Evolutionary conservation across 2,113 vertebrate species (phyloP), one percentile per base, ranked within the genome.

Genomic region (Elaphurus davidianus): DNA sequence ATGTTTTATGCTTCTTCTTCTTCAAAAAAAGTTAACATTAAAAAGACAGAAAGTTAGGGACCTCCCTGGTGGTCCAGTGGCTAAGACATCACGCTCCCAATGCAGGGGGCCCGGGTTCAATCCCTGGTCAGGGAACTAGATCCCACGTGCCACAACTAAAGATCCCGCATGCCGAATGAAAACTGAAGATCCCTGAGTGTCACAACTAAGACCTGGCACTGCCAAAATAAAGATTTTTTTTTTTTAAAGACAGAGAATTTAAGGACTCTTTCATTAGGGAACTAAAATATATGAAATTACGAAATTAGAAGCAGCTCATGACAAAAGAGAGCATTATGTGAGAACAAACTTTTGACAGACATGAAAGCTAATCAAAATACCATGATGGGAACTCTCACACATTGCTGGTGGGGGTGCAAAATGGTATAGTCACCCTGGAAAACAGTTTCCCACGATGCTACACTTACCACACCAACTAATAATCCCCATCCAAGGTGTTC

Each of bases 271-370:
- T 86, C 25, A 59, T 82, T 8, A 92, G n/a, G 82, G 27, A 23
- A 79, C 54, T 47, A 13, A 88, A 86, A 30, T 60, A 95, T 87
- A 71, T 45, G 87, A 15, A 54, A 36, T 40, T 97, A 33, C 6
- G n/a, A 40, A 89, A 71, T 87, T 45, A 78, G 91, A 71, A 89
- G 62, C 15, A 79, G 47, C 23, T 28, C 21, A 54, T 52, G 57
- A 91, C 19, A 43, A 97, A 97, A 97, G 50, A 54, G 3, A 84
- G 0, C 2, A 17, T 30, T 11, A 0, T 28, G 47, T 45, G 74
- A 47, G 79, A 62, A n/a, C 28, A 30, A 21, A 28, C 23, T 92
- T 94, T 94, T 40, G 47, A 36, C 3, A 60, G 79, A 86, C 3
- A 15, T 9, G 47, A 94, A 92, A 90, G 19, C n/a, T 28, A 40